Evolutionary conservation across 2,888 invertebrate species (phyloP), one percentile per base, ranked within the genome.

Genomic region (Pyralis farinalis): DNA sequence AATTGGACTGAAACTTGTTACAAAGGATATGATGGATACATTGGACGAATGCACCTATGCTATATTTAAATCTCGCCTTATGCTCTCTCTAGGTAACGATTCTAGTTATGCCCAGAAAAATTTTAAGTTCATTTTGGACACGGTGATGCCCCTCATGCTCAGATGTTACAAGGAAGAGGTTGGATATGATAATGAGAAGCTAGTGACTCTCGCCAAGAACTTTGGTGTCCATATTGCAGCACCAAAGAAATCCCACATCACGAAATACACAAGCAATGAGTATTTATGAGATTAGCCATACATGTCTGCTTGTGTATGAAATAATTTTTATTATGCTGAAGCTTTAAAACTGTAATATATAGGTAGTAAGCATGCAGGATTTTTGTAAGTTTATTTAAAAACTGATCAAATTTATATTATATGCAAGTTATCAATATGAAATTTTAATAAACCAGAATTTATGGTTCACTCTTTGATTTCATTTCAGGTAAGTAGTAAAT

Each of bases 61-160:
- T 38, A 93, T 96, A 39, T 93, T 96, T 71, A 92, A 92, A 49
- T 91, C 93, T 16, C 94, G 97, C 71, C 85, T 96, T 38, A 91
- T 90, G 63, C 92, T 85, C 36, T 81, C 87, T 37, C 42, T 76
- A 50, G 83, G 77, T 27, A 85, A 81, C 40, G 83, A 88, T 49
- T 76, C 82, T 20, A 82, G 75, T 61, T 87, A 87, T 49, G 76
- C 84, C 29, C 86, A 90, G 66, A 93, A 93, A 80, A 94, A 94
- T 86, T 92, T 90, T 51, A 92, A 91, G 71, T 96, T 93, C 85
- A 90, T 94, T 49, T 82, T 93, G 61, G 92, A 91, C 58, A 92
- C 90, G 43, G 90, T 94, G 46, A 89, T 93, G 82, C 92, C 91
- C 49, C 83, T 91, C 44, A 91, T 91, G 65, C 91, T 93, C 49